phyloP scores from a whole-genome alignment of 30 jellyfish, hydroid and myxozoan species.

The Pelagia noctiluca region DNA sequence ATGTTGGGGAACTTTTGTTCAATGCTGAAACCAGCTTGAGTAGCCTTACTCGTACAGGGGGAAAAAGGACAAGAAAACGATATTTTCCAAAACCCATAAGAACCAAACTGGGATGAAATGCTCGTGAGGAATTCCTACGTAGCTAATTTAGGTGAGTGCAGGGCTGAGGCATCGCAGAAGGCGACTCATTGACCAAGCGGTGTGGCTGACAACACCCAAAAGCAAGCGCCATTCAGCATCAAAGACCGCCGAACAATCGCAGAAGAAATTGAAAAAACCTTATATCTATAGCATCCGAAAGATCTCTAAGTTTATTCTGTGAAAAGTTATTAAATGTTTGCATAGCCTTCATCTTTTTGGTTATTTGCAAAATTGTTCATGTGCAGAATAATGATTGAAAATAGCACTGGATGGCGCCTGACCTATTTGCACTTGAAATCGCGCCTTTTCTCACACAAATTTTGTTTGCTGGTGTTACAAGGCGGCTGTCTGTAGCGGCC shows the following conservation, averaged over 20 bases:
- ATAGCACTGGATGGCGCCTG: constrained; percentile 68
- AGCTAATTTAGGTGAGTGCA: no score
- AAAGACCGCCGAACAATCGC: constrained; percentile 5
- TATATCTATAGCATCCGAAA: neutral
- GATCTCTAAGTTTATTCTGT: constrained; percentile 19
- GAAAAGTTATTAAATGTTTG: constrained; percentile 55
- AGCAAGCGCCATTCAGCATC: no score
- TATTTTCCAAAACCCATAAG: no score
- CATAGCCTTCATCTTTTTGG: constrained; percentile 47
- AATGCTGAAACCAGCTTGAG: no score
- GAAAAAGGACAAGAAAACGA: no score
- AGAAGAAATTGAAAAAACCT: neutral
- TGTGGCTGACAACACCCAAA: no score
- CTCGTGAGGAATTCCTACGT: no score
- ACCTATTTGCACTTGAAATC: constrained; percentile 48
- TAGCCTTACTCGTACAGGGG: no score
- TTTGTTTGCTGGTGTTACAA: constrained; percentile 50
- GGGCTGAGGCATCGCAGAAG: no score
- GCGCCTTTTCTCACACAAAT: constrained; percentile 53
- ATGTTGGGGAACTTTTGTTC: no score
- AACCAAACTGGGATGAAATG: no score
- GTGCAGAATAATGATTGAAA: constrained; percentile 35
- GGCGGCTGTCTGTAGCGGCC: constrained; percentile 8
- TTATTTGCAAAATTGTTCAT: constrained; percentile 37
- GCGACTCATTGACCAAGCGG: no score